Evolutionary conservation across 2,888 invertebrate species (phyloP).

Genomic region (Tachystola acroxantha): DNA sequence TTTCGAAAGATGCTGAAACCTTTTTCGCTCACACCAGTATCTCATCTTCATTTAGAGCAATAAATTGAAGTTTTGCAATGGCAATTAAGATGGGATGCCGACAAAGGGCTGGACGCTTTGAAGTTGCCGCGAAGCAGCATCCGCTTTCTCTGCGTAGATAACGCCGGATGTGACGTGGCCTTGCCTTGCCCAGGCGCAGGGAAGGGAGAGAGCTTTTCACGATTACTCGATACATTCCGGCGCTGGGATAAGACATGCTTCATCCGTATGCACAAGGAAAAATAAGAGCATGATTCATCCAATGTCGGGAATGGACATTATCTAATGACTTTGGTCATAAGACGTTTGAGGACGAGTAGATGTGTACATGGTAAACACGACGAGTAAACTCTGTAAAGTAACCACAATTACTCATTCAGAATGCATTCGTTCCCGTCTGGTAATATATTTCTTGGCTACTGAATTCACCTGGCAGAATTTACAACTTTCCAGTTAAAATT

Average conservation of each 20-base stretch:
- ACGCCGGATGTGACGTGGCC: constrained; percentile 69
- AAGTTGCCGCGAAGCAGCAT: constrained; percentile 55
- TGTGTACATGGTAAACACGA: neutral
- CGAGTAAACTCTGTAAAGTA: neutral
- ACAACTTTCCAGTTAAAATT: constrained; percentile 20
- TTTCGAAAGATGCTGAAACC: constrained; percentile 15
- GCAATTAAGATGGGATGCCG: constrained; percentile 52
- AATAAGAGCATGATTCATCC: constrained; percentile 42
- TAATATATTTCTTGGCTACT: neutral
- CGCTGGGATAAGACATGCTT: constrained; percentile 39
- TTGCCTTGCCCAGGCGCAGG: constrained; percentile 40
- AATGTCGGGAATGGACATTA: constrained; percentile 17
- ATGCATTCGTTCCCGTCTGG: neutral
- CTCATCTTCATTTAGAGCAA: constrained; percentile 38
- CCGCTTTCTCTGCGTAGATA: constrained; percentile 67
- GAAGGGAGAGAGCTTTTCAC: constrained; percentile 59
- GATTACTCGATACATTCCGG: constrained; percentile 69
- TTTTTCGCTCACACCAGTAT: constrained; percentile 33
- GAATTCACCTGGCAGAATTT: constrained; percentile 17
- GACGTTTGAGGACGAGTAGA: neutral
- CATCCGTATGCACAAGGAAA: constrained; percentile 33
- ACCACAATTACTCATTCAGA: neutral
- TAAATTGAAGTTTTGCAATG: constrained; percentile 65
- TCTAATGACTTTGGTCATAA: constrained; percentile 2
- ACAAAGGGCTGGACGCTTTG: constrained; percentile 60